A percentile compares a stretch with the other conserved stretches of the same genome.
Conservation (phyloP, 2,888 invertebrate species). For the Tenodera sinensis region DNA sequence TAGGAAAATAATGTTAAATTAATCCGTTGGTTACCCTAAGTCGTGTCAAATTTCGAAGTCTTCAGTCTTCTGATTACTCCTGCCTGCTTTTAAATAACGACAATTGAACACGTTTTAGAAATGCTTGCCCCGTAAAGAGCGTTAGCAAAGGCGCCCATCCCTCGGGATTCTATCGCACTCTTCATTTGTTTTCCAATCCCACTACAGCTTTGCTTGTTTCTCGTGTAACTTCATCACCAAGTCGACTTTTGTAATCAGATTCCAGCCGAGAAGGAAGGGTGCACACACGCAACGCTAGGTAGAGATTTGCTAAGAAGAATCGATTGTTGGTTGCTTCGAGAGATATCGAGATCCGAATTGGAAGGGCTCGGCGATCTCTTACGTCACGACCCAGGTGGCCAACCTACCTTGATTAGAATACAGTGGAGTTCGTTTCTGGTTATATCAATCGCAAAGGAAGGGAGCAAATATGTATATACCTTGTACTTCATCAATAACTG, state of each 20-base stretch:
- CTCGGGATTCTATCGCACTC: not conserved
- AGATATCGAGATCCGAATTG: not conserved
- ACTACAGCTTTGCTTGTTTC: not conserved
- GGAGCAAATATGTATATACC: no score
- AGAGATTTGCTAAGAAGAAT: not conserved
- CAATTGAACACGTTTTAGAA: not conserved
- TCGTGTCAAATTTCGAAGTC: no score
- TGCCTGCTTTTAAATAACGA: not conserved
- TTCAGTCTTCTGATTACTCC: no score
- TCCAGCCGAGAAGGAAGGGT: not conserved
- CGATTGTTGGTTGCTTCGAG: not conserved
- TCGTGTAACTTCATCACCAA: not conserved
- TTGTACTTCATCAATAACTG: no score
- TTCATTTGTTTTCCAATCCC: not conserved
- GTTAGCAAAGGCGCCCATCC: not conserved
- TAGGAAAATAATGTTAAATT: no score
- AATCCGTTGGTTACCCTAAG: no score
- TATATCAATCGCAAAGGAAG: no score
- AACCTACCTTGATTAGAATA: not conserved
- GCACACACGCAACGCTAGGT: not conserved
- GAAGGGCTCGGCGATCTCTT: not conserved
- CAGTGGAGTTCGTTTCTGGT: no score
- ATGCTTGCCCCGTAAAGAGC: not conserved
- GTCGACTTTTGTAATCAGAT: slow-evolving; percentile 1
- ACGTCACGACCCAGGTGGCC: not conserved